Conservation (phyloP, 2,888 invertebrate species). For the Apantesis nais region DNA sequence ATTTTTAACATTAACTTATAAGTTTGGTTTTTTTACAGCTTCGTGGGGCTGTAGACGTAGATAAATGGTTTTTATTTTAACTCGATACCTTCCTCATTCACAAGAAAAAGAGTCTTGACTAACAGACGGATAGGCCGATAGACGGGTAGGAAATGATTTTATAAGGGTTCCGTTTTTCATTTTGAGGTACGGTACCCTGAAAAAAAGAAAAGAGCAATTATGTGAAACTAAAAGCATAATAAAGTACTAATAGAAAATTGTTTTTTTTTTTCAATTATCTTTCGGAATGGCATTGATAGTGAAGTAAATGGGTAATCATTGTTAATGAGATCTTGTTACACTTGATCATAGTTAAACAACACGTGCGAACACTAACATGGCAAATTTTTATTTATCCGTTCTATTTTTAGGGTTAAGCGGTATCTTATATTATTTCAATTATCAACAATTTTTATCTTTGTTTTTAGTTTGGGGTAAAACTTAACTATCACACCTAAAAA, state of each 20-base stretch:
- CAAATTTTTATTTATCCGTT: background rate
- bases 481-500: background rate
- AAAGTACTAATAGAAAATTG: too few relatives aligned
- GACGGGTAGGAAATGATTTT: too few relatives aligned
- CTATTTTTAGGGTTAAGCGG: background rate
- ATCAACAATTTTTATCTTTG: background rate
- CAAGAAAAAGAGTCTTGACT: too few relatives aligned
- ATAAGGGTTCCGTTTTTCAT: too few relatives aligned
- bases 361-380: conserved; percentile 4
- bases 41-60: too few relatives aligned
- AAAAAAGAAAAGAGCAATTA: background rate
- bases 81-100: too few relatives aligned
- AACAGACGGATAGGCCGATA: too few relatives aligned
- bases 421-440: conserved; percentile 3
- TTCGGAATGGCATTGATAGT: background rate
- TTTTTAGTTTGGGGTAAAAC: background rate
- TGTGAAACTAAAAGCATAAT: background rate
- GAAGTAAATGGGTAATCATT: background rate
- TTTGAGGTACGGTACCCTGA: too few relatives aligned
- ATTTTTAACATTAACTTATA: too few relatives aligned
- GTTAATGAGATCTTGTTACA: conserved; percentile 7
- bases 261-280: conserved; percentile 5
- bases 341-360: background rate
- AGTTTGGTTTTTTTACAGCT: too few relatives aligned
- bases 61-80: too few relatives aligned